These are phyloP conservation scores for Gari tellinella DNA, from an alignment of 2,888 invertebrate genomes.

Conservation along the genomic window DNA sequence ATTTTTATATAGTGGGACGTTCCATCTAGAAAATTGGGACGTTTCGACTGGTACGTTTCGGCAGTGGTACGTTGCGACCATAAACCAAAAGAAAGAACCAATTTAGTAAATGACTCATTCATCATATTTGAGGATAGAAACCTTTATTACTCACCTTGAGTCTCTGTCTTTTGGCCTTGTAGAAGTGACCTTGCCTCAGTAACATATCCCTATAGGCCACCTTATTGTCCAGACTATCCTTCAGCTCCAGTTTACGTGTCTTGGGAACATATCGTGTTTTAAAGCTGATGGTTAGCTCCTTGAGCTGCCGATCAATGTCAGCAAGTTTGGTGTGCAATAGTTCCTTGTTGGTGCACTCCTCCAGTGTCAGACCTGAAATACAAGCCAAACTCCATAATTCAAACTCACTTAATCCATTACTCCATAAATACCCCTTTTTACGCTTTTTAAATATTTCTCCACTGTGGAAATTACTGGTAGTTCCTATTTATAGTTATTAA, in stretches of 20 bases:
- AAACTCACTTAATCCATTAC: too few species aligned
- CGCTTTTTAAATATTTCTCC: too few species aligned
- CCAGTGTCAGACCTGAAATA: constrained; percentile 78
- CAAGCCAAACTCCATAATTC: too few species aligned
- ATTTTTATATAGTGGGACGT: too few species aligned
- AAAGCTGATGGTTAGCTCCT: constrained; percentile 80
- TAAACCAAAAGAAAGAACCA: too few species aligned
- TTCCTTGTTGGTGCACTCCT: constrained; percentile 80
- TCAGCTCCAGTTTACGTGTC: constrained; percentile 74
- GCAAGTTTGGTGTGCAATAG: constrained; percentile 75
- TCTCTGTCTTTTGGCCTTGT: constrained; percentile 77
- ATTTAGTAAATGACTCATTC: too few species aligned
- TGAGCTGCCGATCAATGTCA: constrained; percentile 79
- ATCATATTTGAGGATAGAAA: background rate
- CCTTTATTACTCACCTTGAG: constrained; percentile 64
- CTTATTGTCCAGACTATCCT: constrained; percentile 76
- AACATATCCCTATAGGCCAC: constrained; percentile 77
- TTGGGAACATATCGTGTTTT: constrained; percentile 78
- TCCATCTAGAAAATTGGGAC: too few species aligned
- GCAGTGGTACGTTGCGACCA: too few species aligned
- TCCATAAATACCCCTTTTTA: too few species aligned
- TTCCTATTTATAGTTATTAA: too few species aligned
- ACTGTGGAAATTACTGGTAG: too few species aligned
- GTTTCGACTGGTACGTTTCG: too few species aligned
- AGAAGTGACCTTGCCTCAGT: constrained; percentile 75